Conservation (phyloP, 2,888 invertebrate species). For the Sinohyriopsis cumingii region DNA sequence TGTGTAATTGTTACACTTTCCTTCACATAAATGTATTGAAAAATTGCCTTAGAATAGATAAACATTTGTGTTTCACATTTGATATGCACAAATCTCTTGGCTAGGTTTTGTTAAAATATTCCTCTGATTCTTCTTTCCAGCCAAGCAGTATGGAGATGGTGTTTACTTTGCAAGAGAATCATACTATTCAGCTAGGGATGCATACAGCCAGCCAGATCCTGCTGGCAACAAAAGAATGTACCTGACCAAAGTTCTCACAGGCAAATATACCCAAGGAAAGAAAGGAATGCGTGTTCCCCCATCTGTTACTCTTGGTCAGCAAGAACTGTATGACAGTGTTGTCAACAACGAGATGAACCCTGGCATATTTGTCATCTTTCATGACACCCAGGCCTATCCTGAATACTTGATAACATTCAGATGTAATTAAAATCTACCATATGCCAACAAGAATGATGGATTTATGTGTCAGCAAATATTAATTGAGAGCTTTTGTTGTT, state of each 20-base stretch:
- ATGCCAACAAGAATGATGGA: no score
- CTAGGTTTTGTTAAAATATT: no score
- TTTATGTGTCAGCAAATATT: no score
- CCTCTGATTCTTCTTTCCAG: slow-evolving; percentile 25
- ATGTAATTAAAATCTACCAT: neutral
- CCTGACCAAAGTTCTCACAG: slow-evolving; percentile 36
- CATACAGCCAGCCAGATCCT: slow-evolving; percentile 21
- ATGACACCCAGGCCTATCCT: slow-evolving; percentile 41
- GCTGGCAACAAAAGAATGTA: slow-evolving; percentile 36
- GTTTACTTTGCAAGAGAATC: slow-evolving; percentile 55
- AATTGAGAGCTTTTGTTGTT: no score
- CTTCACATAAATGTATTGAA: no score
- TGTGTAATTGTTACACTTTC: no score
- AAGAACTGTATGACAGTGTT: slow-evolving; percentile 46
- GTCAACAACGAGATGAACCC: slow-evolving; percentile 37
- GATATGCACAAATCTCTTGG: no score
- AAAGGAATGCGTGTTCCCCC: slow-evolving; percentile 34
- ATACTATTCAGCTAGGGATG: slow-evolving; percentile 29
- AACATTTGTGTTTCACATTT: no score
- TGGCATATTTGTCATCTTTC: slow-evolving; percentile 43
- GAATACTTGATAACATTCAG: slow-evolving; percentile 40
- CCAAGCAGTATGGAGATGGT: slow-evolving; percentile 48
- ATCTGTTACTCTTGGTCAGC: neutral
- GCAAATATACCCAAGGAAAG: slow-evolving; percentile 34
- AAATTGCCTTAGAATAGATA: no score